Base-by-base conservation (phyloP, 2,888 invertebrate genomes). In the Drosophila parthenogenetica region DNA sequence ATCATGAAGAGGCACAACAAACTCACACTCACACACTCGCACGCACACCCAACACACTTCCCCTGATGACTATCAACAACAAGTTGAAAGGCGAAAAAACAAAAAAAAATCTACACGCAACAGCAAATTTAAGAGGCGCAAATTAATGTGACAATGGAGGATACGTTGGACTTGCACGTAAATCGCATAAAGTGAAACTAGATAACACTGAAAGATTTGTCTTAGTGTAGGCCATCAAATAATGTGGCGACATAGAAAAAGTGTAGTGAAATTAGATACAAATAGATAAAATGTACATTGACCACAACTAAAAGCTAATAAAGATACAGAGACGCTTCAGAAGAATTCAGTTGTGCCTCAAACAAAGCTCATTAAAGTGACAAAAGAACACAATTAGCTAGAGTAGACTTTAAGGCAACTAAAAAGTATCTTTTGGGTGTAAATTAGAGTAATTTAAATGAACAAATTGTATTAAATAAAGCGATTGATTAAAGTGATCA, bases 61-160 rank as follows among this genome's bases (percentile, higher is more conserved):
- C 39, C 48, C 14, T 45, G 67, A 55, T 69, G 70, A 8, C 57
- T 51, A 55, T 58, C 57, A 66, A 74, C 65, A 66, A 74, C 60
- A 74, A 74, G 70, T 70, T 74, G 46, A 42, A 61, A 42, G 39
- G 46, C 43, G 11, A 46, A 25, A 37, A 43, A 25, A 32, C 32
- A 19, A 32, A 29, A 25, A 39, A 46, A 49, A 39, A 25, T 40
- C 43, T 37, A 48, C 14, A 51, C 32, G n/a, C 8, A 37, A 35
- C 39, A 25, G 50, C 45, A 35, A 14, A 57, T 40, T 49, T n/a
- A 22, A 59, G 50, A 45, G 19, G 13, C 35, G 48, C 17, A 17
- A 17, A 22, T 48, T 46, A 53, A 46, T 55, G 54, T 58, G 51
- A 75, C 59, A 75, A 40, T 32, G 37, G 50, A 74, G 61, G 54